Conservation (phyloP, 2,888 invertebrate genomes). For the Drosophila nr. perissopoda region DNA sequence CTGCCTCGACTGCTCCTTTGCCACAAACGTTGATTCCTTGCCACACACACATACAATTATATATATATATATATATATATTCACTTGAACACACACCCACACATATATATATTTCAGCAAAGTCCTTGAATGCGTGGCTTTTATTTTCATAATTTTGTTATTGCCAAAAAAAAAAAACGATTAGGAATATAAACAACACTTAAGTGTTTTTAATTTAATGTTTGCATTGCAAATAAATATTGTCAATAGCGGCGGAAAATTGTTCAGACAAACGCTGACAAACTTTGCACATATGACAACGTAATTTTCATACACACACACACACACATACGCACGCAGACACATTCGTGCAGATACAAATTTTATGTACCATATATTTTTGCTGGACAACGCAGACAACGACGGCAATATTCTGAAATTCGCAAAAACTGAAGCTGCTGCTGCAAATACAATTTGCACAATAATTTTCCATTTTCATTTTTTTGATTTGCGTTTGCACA, state of each 20-base stretch:
- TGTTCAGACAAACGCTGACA: constrained; percentile 33
- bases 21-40: constrained; percentile 59
- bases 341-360: constrained; percentile 57
- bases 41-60: constrained; percentile 20
- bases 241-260: constrained; percentile 32
- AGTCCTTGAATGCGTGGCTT: constrained; percentile 57
- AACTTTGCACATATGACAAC: constrained; percentile 78
- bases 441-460: constrained; percentile 41
- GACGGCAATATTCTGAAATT: constrained; percentile 13
- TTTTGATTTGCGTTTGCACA: constrained; percentile 43
- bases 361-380: constrained; percentile 77
- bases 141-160: constrained; percentile 13
- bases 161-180: constrained; percentile 9
- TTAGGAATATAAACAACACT: constrained; percentile 5
- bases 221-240: constrained; percentile 26
- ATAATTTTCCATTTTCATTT: constrained; percentile 49
- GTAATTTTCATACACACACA: constrained; percentile 67
- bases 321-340: constrained; percentile 18
- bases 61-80: constrained; percentile 2
- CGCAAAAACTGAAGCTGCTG: constrained; percentile 38
- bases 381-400: constrained; percentile 55
- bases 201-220: constrained; percentile 1
- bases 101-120: constrained; percentile 13
- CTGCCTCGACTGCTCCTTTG: constrained; percentile 63
- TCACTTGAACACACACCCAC: constrained; percentile 21